phyloP scores from a whole-genome alignment of 2,888 invertebrate genomes.

The Latrodectus hesperus region DNA sequence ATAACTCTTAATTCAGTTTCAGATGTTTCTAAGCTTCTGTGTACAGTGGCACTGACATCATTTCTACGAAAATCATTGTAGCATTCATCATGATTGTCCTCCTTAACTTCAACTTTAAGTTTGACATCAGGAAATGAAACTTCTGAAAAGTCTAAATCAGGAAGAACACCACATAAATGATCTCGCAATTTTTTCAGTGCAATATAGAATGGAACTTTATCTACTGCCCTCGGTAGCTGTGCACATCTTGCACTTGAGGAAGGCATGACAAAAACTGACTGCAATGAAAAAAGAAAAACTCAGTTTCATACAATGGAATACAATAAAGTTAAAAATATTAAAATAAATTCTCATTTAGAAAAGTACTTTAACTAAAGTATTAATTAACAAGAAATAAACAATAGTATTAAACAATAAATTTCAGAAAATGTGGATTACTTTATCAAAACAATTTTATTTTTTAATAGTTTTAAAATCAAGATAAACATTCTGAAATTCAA shows the following conservation, averaged over 20 bases:
- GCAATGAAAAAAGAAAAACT: slow-evolving; percentile 22
- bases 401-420: too few relatives aligned
- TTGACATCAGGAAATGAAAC: slow-evolving; percentile 66
- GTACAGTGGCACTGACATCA: slow-evolving; percentile 67
- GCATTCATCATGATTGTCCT: slow-evolving; percentile 62
- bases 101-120: slow-evolving; percentile 68
- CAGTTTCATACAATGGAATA: too few relatives aligned
- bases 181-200: slow-evolving; percentile 96
- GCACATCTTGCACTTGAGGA: slow-evolving; percentile 98
- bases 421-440: too few relatives aligned
- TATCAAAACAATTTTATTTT: too few relatives aligned
- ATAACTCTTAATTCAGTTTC: slow-evolving; percentile 65
- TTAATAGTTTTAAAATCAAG: too few relatives aligned
- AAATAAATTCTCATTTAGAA: too few relatives aligned
- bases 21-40: slow-evolving; percentile 58
- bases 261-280: slow-evolving; percentile 96
- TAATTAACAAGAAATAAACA: too few relatives aligned
- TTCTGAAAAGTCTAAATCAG: slow-evolving; percentile 68
- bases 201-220: slow-evolving; percentile 98
- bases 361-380: too few relatives aligned
- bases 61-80: slow-evolving; percentile 56
- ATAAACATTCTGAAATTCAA: too few relatives aligned
- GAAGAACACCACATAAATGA: slow-evolving; percentile 79
- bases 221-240: slow-evolving; percentile 95
- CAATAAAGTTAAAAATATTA: too few relatives aligned